A percentile compares a stretch with the other conserved stretches of the same genome.
Evolutionary conservation across 2,113 vertebrate species (phyloP).

Genomic region (Chionodraco myersi): DNA sequence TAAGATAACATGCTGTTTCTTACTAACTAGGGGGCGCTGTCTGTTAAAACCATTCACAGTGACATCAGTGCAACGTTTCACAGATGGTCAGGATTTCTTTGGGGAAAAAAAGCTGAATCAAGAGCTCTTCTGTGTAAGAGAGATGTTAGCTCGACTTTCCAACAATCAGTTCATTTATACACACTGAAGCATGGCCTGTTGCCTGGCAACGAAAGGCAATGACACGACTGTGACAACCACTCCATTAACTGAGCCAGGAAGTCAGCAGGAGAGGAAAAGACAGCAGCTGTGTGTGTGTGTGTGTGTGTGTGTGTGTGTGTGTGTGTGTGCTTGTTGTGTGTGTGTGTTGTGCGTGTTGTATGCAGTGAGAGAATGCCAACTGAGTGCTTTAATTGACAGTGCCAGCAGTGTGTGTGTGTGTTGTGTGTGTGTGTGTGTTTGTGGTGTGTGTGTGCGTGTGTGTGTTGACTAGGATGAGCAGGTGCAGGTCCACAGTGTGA

Average conservation of each 20-base stretch:
- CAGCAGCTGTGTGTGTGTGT: constrained; percentile 60
- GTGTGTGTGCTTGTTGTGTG: constrained; percentile 8
- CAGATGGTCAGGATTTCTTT: background rate
- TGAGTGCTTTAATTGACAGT: constrained; percentile 28
- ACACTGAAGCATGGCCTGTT: constrained; percentile 63
- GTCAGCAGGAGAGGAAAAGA: constrained; percentile 73
- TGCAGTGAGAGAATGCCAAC: constrained; percentile 1
- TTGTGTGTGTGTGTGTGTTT: constrained; percentile 22
- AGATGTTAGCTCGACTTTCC: constrained; percentile 12
- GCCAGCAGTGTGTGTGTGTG: constrained; percentile 50
- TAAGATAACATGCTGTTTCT: background rate
- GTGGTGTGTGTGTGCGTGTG: constrained; percentile 31
- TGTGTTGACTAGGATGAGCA: constrained; percentile 59
- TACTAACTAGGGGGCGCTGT: background rate
- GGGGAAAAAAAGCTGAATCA: constrained; percentile 7
- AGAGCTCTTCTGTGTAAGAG: constrained; percentile 19
- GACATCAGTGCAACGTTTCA: background rate
- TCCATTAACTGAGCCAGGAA: constrained; percentile 77
- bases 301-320: constrained; percentile 22
- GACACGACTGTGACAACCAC: constrained; percentile 60
- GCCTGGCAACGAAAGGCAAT: constrained; percentile 68
- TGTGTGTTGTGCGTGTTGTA: constrained; percentile 14
- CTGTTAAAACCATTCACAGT: background rate
- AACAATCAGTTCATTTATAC: constrained; percentile 43
- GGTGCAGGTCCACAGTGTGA: constrained; percentile 79